Base-by-base conservation (phyloP, 2,888 invertebrate species). In the Spicauda simplicius region DNA sequence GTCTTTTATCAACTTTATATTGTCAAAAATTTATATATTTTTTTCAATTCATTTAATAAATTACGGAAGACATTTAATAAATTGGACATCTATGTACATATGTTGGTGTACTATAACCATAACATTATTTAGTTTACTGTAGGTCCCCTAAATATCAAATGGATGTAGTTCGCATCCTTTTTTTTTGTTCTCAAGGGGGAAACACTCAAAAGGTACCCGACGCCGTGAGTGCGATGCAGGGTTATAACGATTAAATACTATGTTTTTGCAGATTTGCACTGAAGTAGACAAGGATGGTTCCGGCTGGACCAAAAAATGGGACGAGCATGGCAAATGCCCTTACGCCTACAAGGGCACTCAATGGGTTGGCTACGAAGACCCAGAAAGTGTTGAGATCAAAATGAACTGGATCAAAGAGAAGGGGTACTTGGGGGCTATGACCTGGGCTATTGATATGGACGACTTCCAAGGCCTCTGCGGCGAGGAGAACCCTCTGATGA, bases 381-480 rank as follows among this genome's bases (percentile, higher is more conserved):
- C 95, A 0, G 94, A 94, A 77, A 97, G 97, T 74, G 94, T 98
- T 0, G 96, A 97, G 83, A 96, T 97, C 75, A 98, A 98, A 92
- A 97, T 98, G 97, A 96, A 98, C 81, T 98, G 95, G 93, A 97
- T 98, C 74, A 97, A 96, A 81, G 79, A 94, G 66, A 97, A 96
- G 82, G 97, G 97, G 0, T 91, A 91, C 74, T 96, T 96, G 0
- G 98, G 98, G 0, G 97, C 97, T 0, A 98, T 98, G 98, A 96
- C 95, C 18, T 98, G 98, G 98, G 98, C 98, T 25, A 96, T 98
- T 57, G 97, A 97, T 75, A 97, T 98, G 97, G 98, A 98, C 69
- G 98, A 98, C 84, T 98, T 97, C 83, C 94, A 94, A 68, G 97
- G 97, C 0, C 82, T 97, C 0, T 98, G 98, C 77, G 98, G 98